Evolutionary conservation across 2,888 invertebrate species (phyloP).

Genomic region (Choristoneura rosaceana): DNA sequence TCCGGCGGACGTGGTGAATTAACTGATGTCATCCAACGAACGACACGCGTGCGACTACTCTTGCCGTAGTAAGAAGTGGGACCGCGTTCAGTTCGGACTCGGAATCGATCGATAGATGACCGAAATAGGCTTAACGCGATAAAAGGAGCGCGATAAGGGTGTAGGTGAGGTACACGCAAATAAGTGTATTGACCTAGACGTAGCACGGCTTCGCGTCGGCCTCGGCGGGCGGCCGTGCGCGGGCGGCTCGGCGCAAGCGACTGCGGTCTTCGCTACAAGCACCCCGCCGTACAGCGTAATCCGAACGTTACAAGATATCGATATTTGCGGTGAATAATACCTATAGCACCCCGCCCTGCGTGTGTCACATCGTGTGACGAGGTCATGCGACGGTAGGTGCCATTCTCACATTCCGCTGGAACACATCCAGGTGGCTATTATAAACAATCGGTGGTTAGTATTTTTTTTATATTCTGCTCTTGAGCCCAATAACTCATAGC

Average conservation of each 20-base stretch:
- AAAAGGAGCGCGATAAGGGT: slow-evolving; percentile 80
- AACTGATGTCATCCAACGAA: slow-evolving; percentile 84
- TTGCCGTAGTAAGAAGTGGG: slow-evolving; percentile 73
- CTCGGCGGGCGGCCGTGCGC: slow-evolving; percentile 76
- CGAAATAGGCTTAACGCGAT: slow-evolving; percentile 83
- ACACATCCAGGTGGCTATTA: slow-evolving; percentile 71
- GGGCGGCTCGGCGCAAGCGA: slow-evolving; percentile 76
- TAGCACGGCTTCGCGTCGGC: slow-evolving; percentile 77
- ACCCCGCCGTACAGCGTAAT: slow-evolving; percentile 74
- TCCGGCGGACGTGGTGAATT: slow-evolving; percentile 80
- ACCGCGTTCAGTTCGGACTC: slow-evolving; percentile 64
- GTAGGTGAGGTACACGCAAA: slow-evolving; percentile 71
- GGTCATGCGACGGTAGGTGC: slow-evolving; percentile 54
- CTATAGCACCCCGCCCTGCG: slow-evolving; percentile 51
- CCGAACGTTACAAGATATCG: slow-evolving; percentile 79
- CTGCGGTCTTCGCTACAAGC: slow-evolving; percentile 75
- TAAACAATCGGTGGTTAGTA: slow-evolving; percentile 54
- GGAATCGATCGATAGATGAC: slow-evolving; percentile 75
- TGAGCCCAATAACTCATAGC: slow-evolving; percentile 29
- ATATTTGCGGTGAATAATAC: slow-evolving; percentile 80
- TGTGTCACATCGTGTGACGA: slow-evolving; percentile 67
- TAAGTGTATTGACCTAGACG: slow-evolving; percentile 81
- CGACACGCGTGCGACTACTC: slow-evolving; percentile 74
- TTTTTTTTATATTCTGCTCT: slow-evolving; percentile 30
- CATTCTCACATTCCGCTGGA: slow-evolving; percentile 73